Conservation (phyloP, 2,113 vertebrate species). For the Mastomys natalensis region DNA sequence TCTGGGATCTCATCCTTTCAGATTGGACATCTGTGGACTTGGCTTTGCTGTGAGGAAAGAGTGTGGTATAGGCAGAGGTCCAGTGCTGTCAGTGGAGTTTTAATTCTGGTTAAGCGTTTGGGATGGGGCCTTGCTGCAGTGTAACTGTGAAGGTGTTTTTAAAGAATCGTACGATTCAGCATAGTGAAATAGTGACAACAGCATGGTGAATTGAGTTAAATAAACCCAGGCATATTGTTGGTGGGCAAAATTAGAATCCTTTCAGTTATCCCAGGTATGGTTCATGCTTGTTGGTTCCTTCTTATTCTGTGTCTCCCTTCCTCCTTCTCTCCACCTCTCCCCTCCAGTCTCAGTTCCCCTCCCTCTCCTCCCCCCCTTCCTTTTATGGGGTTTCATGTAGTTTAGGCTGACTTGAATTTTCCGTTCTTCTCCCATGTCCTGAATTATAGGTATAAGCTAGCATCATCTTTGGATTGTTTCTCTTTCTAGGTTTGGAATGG, state of each 20-base stretch:
- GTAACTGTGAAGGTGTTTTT: background rate
- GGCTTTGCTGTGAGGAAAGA: background rate
- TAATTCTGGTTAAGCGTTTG: conserved; percentile 6
- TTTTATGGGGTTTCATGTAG: background rate
- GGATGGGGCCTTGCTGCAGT: background rate
- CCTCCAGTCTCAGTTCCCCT: background rate
- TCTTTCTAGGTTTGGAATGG: background rate
- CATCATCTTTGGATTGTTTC: background rate
- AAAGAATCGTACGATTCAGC: background rate
- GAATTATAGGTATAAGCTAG: background rate
- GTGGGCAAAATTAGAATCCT: background rate
- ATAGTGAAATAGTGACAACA: conserved; percentile 1
- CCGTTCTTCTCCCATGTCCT: background rate
- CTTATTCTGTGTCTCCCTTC: background rate
- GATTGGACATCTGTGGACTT: background rate
- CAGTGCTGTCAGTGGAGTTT: background rate
- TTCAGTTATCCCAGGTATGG: background rate
- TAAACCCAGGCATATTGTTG: background rate
- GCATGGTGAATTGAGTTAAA: background rate
- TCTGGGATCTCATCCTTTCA: background rate
- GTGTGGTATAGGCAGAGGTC: background rate
- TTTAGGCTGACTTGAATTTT: background rate
- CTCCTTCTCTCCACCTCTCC: background rate
- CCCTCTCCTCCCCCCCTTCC: background rate
- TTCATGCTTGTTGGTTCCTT: background rate